Base-by-base conservation (phyloP, 1,140 invertebrate genomes). In the Panulirus ornatus region DNA sequence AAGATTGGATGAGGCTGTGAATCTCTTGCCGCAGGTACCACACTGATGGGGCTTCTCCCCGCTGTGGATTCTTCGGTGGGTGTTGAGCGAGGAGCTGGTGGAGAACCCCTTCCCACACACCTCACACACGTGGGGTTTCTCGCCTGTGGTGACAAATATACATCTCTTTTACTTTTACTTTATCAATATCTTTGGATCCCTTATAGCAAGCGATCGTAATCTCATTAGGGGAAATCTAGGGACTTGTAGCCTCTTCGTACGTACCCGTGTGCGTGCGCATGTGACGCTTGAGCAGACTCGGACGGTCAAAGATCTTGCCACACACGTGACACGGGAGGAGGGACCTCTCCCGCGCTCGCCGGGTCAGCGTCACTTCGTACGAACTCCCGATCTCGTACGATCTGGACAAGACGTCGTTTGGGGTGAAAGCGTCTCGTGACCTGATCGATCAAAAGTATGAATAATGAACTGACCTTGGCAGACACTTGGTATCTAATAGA, bases 291-390 rank as follows among this genome's bases (percentile, higher is more conserved):
- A 92, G 76, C 2, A 92, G 78, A 30, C 89, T 92, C 2, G 91
- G 90, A 71, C 92, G 79, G 87, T 95, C 95, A 91, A 95, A 95
- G 71, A 94, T 94, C 91, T 95, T 95, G 0, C 94, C 94, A 91
- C 95, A 95, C 2, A 94, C 93, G 78, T 94, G 94, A 91, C 95
- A 95, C 0, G 91, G 91, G 0, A 92, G 54, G 0, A 92, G 71
- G 19, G 85, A 81, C 14, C 86, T 81, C 83, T 92, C 90, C 40
- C 86, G 42, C 1, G 78, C 42, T 6, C 91, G 54, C 14, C 91
- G 36, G 0, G 73, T 9, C 11, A 44, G 6, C 22, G 27, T 42
- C 14, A 44, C 34, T 40, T 75, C 38, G 14, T 2, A 22, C n/a
- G 42, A 19, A 6, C 5, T 66, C 27, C 42, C 66, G 16, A 40